Base-by-base conservation (phyloP, 2,113 vertebrate species). In the Eidolon helvum region DNA sequence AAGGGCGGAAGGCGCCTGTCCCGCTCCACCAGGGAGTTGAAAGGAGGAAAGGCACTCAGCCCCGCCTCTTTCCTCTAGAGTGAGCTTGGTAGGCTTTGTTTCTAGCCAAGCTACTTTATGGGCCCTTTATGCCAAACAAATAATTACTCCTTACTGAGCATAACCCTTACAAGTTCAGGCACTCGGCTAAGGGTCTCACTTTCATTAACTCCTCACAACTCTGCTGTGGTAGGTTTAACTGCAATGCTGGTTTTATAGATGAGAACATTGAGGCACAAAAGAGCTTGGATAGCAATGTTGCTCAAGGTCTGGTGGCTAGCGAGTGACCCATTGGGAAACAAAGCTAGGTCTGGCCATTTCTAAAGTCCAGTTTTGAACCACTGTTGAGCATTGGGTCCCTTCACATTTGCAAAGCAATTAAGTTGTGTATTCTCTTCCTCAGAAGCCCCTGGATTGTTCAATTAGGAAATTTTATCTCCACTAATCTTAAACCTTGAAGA, bases 401-500 rank as follows among this genome's bases (percentile, higher is more conserved):
- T 61, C 61, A 28, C 10, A 3, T 78, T 35, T 79, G 35, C 35
- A 63, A 82, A 50, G 57, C 61, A 77, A 6, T 40, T 40, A 43
- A 21, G 45, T 9, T 50, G 28, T 53, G 4, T 43, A 12, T 90
- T 83, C 14, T 84, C 72, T 50, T 66, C n/a, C 10, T 85, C 48
- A 16, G 8, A 45, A 66, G n/a, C 30, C 21, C 65, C 48, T 8
- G 33, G 33, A 55, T 61, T 85, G 43, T 57, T 88, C 65, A n/a
- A 8, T 6, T 53, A 50, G 33, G 24, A 40, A 57, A 77, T 30
- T 91, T 85, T 61, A 53, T 38, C 55, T 68, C 65, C 63, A 61
- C 57, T 55, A 50, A 89, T 38, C 22, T 84, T 66, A 86, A 85
- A 84, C n/a, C 22, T 26, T 45, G 28, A 59, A 65, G 38, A 94